Conservation (phyloP, 2,797 vertebrate genomes). For the Enteromius thamalakanensis region DNA sequence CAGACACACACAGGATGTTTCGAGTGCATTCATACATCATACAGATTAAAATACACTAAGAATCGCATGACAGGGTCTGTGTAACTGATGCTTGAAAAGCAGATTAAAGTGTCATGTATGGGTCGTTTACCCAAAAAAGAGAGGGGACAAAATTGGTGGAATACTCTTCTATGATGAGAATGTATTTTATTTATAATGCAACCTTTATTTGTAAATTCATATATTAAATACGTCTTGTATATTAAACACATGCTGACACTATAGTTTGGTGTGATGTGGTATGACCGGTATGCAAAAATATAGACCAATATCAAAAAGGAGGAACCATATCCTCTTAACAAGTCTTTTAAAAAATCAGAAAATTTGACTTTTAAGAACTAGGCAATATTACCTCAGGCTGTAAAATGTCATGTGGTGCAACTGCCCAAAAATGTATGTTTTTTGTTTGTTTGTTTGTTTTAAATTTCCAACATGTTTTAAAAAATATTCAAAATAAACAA, state of each 20-base stretch:
- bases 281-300: background rate
- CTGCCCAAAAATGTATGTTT: background rate
- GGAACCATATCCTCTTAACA: background rate
- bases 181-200: background rate
- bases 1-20: conserved; percentile 11
- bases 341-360: background rate
- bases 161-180: background rate
- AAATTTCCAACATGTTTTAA: background rate
- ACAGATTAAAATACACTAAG: conserved; percentile 9
- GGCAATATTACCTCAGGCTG: background rate
- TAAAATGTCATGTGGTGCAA: background rate
- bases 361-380: background rate
- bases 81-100: background rate
- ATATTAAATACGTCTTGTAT: background rate
- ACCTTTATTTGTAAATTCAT: background rate
- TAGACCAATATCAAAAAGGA: background rate
- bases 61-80: background rate
- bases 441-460: no score
- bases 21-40: background rate
- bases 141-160: background rate
- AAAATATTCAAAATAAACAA: background rate
- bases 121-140: background rate
- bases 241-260: background rate
- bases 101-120: background rate
- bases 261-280: background rate